Evolutionary conservation across 2,888 invertebrate genomes (phyloP).

Genomic region (Carabus problematicus): DNA sequence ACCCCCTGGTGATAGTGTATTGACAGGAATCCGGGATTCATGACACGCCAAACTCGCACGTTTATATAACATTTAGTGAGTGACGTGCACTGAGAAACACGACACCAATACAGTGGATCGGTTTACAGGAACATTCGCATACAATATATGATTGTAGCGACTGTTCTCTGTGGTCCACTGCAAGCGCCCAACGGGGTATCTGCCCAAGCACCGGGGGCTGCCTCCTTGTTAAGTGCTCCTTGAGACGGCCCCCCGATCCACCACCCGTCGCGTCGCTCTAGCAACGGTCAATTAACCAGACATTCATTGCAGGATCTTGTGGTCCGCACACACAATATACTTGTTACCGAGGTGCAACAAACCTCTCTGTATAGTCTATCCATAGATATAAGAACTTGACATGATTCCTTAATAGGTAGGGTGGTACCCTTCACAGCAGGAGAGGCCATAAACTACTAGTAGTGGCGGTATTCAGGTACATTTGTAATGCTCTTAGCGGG

Average conservation of each 20-base stretch:
- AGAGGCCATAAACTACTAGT: no score
- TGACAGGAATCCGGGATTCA: slow-evolving; percentile 25
- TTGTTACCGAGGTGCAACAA: slow-evolving; percentile 45
- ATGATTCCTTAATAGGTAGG: no score
- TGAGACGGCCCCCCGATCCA: slow-evolving; percentile 34
- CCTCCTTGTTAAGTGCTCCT: slow-evolving; percentile 48
- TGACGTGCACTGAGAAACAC: slow-evolving; percentile 6
- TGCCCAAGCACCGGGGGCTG: slow-evolving; percentile 45
- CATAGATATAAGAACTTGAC: no score
- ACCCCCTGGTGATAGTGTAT: slow-evolving; percentile 23
- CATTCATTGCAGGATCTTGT: slow-evolving; percentile 51
- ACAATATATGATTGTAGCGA: neutral
- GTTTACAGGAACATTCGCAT: neutral
- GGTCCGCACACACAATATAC: slow-evolving; percentile 52
- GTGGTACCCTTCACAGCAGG: no score
- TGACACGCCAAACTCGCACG: slow-evolving; percentile 27
- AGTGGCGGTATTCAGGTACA: no score
- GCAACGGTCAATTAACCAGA: slow-evolving; percentile 56
- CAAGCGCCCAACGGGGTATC: slow-evolving; percentile 48
- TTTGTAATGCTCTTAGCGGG: no score
- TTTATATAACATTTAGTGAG: slow-evolving; percentile 4
- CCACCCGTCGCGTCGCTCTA: slow-evolving; percentile 44
- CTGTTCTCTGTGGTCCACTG: slow-evolving; percentile 40
- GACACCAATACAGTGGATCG: slow-evolving; percentile 2
- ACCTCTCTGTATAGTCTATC: neutral